Percentiles rank a stretch among this genome's conserved stretches.
These are phyloP conservation scores for Nycteola revayana DNA, from an alignment of 2,888 invertebrate species.

Conservation along the genomic window DNA sequence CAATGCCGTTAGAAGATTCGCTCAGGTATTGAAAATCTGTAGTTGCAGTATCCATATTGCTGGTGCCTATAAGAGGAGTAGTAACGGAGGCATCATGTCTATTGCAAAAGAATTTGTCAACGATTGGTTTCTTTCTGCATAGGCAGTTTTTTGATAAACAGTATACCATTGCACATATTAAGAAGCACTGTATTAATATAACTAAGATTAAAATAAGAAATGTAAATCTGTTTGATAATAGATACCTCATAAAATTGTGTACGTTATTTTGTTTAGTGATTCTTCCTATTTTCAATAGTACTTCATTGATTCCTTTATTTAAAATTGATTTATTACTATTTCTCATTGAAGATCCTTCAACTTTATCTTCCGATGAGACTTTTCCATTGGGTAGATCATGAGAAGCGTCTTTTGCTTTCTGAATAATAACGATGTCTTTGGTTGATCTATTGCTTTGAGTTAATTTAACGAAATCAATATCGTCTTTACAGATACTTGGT, in stretches of 20 bases:
- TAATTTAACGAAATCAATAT: constrained; percentile 48
- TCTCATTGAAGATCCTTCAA: neutral
- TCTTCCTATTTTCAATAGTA: neutral
- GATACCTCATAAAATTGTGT: constrained; percentile 11
- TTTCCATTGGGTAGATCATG: neutral
- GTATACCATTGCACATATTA: constrained; percentile 54
- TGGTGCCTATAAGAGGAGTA: constrained; percentile 62
- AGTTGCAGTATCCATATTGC: constrained; percentile 62
- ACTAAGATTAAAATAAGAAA: constrained; percentile 39
- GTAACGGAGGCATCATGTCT: constrained; percentile 64
- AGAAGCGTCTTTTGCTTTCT: constrained; percentile 4
- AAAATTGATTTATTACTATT: neutral
- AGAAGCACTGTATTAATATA: constrained; percentile 49
- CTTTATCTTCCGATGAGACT: too few species aligned
- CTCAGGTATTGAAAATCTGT: constrained; percentile 54
- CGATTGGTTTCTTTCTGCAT: constrained; percentile 41
- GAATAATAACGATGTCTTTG: constrained; percentile 50
- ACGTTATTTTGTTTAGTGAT: neutral
- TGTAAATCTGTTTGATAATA: constrained; percentile 38
- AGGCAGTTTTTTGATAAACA: constrained; percentile 44
- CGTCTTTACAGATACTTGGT: constrained; percentile 38
- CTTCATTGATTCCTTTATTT: too few species aligned
- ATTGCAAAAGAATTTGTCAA: constrained; percentile 57
- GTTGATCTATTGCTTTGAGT: constrained; percentile 6
- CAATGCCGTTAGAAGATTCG: constrained; percentile 52